These are phyloP conservation scores for Callyntrura guangdongensis DNA, from an alignment of 2,888 invertebrate genomes.

Conservation along the genomic window DNA sequence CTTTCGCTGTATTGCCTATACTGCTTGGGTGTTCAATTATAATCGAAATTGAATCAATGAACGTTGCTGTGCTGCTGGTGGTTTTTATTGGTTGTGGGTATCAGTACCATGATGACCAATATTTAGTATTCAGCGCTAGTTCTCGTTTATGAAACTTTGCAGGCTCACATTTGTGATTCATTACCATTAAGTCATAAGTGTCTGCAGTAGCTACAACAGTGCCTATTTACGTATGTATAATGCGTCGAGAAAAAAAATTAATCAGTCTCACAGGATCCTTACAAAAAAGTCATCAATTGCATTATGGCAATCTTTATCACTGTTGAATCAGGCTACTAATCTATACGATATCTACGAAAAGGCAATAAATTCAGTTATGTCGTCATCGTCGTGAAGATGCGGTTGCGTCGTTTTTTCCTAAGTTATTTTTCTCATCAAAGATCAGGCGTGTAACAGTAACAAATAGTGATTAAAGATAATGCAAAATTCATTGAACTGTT, in stretches of 20 bases:
- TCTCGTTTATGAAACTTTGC: slow-evolving; percentile 12
- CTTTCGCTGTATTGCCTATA: slow-evolving; percentile 1
- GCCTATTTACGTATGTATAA: neutral
- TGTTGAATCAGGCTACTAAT: neutral
- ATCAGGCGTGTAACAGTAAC: neutral
- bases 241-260: slow-evolving; percentile 13
- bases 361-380: slow-evolving; percentile 24
- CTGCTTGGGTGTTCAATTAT: slow-evolving; percentile 6
- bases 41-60: slow-evolving; percentile 37
- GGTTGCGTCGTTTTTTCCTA: neutral
- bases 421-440: neutral
- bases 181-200: neutral
- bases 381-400: slow-evolving; percentile 4
- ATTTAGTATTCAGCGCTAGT: slow-evolving; percentile 55
- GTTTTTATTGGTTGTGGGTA: neutral
- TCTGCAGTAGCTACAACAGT: neutral
- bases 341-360: slow-evolving; percentile 31
- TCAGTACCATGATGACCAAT: slow-evolving; percentile 13
- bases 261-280: slow-evolving; percentile 12
- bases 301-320: neutral
- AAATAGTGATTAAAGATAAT: neutral
- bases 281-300: neutral
- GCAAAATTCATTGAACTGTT: slow-evolving; percentile 3
- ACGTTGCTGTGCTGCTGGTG: slow-evolving; percentile 19
- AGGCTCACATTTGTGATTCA: neutral